Evolutionary conservation across 2,113 vertebrate genomes (phyloP), one percentile per base, ranked within the genome.

Genomic region (Blennius ocellaris): DNA sequence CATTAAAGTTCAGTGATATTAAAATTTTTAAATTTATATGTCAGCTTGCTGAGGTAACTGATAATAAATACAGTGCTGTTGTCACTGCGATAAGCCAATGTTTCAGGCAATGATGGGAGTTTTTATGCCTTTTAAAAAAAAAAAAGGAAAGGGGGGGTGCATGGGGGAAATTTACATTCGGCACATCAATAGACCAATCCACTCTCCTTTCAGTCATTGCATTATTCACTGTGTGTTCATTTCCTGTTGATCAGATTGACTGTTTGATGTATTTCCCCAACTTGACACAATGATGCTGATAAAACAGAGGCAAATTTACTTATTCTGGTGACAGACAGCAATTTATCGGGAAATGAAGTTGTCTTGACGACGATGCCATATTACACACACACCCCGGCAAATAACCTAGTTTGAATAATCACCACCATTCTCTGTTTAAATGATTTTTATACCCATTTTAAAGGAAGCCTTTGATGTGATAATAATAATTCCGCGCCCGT

Each of bases 371-470:
- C 90, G 90, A 93, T 93, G 94, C 93, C 92, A 90, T 94, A 95
- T 92, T 89, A 87, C 87, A 95, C 58, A 86, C 84, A 86, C 69
- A 95, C 93, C 85, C 93, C 90, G 82, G 94, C 95, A 96, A 97
- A 97, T 96, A 97, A 94, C 95, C 95, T 94, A 92, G 94, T 96
- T 95, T 96, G 95, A 97, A 96, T 97, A 97, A 97, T 97, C 96
- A 94, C 95, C 92, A 93, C 90, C 94, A 94, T 94, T 95, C 96
- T 96, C 96, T 96, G 95, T 96, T 97, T 97, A 96, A 97, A 98
- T 97, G 92, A 97, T 96, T 96, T 95, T 95, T 95, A 88, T 91
- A 92, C 93, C 93, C 93, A 78, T 92, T 97, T 97, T 95, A 96
- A 95, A 93, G 92, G 89, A 94, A 93, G 93, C 88, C 95, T 98